Base-by-base conservation (phyloP, 2,797 vertebrate genomes). In the Apogon talboti region DNA sequence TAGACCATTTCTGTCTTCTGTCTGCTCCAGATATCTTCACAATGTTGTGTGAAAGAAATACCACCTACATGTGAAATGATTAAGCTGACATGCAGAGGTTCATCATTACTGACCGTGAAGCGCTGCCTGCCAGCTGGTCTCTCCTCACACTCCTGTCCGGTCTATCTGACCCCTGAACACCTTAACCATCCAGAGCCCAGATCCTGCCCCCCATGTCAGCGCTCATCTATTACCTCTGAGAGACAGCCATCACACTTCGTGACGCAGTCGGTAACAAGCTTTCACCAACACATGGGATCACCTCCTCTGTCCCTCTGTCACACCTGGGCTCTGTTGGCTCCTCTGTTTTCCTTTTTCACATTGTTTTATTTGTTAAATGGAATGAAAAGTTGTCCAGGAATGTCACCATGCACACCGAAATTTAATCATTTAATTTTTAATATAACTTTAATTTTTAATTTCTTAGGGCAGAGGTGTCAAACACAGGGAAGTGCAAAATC, bases 191-290 rank as follows among this genome's bases (percentile, higher is more conserved):
- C 66, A 12, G 40, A 56, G 65, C 60, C 62, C 67, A 18, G 52
- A 71, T 47, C 38, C 62, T 55, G 58, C 57, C 72, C 77, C 63
- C 55, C 18, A 55, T 66, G 70, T 78, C 66, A 63, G 62, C 2
- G 11, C 46, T 79, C 73, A 85, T 86, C 74, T 77, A 84, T 89
- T 87, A 85, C 86, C 78, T 51, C 62, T 81, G 81, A 83, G 79
- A 88, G 71, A 79, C 78, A 84, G 69, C 55, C 60, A 33, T 45
- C 47, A 74, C 77, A 73, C 85, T 73, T 81, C 67, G 50, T 57
- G 69, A 59, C 65, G 4, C 62, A 65, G 19, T 70, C 24, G 41
- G 52, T 85, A 89, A 89, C 77, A 83, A 82, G 70, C 76, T 74
- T 64, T 55, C 50, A 60, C 60, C 35, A 76, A 78, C 82, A 85